Base-by-base conservation (phyloP, 2,888 invertebrate genomes). In the Alloplasta piceator region DNA sequence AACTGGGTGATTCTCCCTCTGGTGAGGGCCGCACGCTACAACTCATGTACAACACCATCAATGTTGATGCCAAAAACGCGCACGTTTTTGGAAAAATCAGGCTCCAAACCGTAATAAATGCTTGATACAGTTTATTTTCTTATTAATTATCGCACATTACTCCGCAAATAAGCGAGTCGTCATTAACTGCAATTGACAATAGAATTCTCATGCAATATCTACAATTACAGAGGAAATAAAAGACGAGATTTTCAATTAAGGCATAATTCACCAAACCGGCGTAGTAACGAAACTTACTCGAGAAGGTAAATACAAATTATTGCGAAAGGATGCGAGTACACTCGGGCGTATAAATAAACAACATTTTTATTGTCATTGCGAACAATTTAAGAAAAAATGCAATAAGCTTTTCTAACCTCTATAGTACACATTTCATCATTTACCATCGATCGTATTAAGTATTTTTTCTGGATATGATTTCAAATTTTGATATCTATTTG, bases 221-320 rank as follows among this genome's bases (percentile, higher is more conserved):
- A 16, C 12, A 52, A 52, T 6, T 16, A 12, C 5, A 52, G 6
- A 52, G 52, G 14, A 14, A 52, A 52, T 12, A 52, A 14, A 52
- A 14, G 14, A 52, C 12, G 14, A 1, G 26, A 3, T 26, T 26
- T 26, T 26, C 26, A 26, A n/a, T n/a, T n/a, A 3, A 26, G 26
- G 52, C 12, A 16, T 4, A 43, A 16, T 9, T 6, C 9, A 16
- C 38, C 58, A 46, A 60, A 48, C 66, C 56, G 56, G 64, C 39
- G 46, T 14, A 36, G 9, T 48, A 64, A 74, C 58, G 58, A 48
- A 52, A 26, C 26, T 14, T 74, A 66, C 6, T n/a, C n/a, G 14
- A 16, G 48, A 14, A 74, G 74, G 74, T 74, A 41, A 66, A 66
- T 26, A 50, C 14, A 58, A 26, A 38, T 26, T 55, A 10, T 66